Evolutionary conservation across 2,888 invertebrate genomes (phyloP).

Genomic region (Lacanobia oleracea): DNA sequence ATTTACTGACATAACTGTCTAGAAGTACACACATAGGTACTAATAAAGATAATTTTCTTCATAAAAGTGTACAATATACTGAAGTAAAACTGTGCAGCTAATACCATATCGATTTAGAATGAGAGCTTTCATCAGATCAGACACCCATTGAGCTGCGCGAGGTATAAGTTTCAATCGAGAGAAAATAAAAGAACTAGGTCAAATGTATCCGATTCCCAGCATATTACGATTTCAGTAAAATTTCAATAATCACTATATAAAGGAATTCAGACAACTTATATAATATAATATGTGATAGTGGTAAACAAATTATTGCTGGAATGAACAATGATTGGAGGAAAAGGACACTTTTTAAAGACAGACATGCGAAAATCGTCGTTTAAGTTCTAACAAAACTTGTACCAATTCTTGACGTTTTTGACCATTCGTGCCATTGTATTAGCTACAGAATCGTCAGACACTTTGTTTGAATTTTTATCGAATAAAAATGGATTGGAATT

Average conservation of each 20-base stretch:
- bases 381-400: too few species aligned
- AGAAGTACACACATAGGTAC: neutral
- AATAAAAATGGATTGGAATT: too few species aligned
- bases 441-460: too few species aligned
- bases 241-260: neutral
- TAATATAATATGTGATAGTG: neutral
- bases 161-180: constrained; percentile 11
- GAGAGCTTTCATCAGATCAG: neutral
- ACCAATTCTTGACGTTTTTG: too few species aligned
- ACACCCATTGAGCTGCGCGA: constrained; percentile 8
- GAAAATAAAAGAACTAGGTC: constrained; percentile 14
- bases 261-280: neutral
- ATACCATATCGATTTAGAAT: constrained; percentile 23
- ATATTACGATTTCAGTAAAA: neutral
- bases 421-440: too few species aligned
- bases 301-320: neutral
- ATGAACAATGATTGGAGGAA: neutral
- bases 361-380: too few species aligned
- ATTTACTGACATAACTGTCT: neutral
- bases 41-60: neutral
- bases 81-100: neutral
- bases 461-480: too few species aligned
- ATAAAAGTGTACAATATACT: neutral
- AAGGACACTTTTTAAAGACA: too few species aligned
- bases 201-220: neutral